Percentiles rank a stretch among this genome's conserved stretches.
phyloP scores from a whole-genome alignment of 2,113 vertebrate species.

The Cheirogaleus medius region DNA sequence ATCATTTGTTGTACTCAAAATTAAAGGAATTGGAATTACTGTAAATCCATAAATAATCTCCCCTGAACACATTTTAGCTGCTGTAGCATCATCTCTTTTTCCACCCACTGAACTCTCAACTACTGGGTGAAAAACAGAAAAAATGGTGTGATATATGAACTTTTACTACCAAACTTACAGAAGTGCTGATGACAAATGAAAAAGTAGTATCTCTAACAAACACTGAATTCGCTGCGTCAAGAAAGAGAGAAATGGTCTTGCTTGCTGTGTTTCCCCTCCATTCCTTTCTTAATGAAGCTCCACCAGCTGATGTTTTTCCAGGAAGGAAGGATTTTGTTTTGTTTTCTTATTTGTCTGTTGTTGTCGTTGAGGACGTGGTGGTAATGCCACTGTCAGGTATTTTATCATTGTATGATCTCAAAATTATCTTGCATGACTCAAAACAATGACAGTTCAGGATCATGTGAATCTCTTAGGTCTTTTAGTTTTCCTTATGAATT shows the following conservation, averaged over 20 bases:
- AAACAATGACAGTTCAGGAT: background rate
- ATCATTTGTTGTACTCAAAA: background rate
- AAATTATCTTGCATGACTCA: background rate
- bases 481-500: background rate
- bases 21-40: background rate
- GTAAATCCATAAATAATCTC: background rate
- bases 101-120: background rate
- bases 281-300: background rate
- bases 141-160: background rate
- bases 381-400: background rate
- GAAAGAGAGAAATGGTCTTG: background rate
- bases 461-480: background rate
- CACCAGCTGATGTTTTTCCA: background rate
- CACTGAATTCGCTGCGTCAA: background rate
- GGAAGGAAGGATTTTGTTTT: background rate
- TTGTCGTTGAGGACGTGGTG: background rate
- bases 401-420: background rate
- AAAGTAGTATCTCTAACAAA: background rate
- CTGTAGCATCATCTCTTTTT: background rate
- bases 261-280: background rate
- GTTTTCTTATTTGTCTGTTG: background rate
- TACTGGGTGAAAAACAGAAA: background rate
- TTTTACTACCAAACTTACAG: background rate
- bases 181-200: background rate
- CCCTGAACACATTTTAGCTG: background rate